Evolutionary conservation across 37 sponge, comb jelly and placozoan genomes (phyloP), one percentile per base, ranked within the genome.

Genomic region (Oscarella lobularis): DNA sequence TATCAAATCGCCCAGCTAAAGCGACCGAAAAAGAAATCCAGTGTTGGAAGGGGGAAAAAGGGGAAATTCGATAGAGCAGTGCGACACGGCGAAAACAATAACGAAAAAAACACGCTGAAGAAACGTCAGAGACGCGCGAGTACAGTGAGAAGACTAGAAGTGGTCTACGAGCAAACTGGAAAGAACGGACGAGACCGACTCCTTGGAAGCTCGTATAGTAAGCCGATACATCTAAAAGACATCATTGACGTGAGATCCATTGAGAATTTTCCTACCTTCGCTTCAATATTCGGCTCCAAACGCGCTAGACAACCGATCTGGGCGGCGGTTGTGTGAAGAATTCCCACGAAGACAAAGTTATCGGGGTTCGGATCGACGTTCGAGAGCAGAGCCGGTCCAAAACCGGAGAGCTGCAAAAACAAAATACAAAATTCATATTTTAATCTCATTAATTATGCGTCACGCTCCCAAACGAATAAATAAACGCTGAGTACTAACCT

Each of bases 281-380:
- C 91, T 9, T 84, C 72, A 14, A 67, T 83, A 75, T 91, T 96
- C 1, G 96, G 96, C 38, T 96, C 96, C 66, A 96, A 81, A 67
- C 96, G 79, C 0, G 91, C 75, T 38, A 96, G 77, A 55, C 87
- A 86, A 2, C 96, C 96, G 33, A 91, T 68, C 6, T 81, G 79
- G 0, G 72, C 70, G 31, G 76, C 33, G 37, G 37, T 77, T 30
- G 90, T 88, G 71, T 84, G 82, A 9, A 96, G 33, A 1, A 96
- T 83, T 0, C 96, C 92, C 33, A 90, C 92, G 6, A 79, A 79
- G 3, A 96, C 92, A 81, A 80, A 84, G 77, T 96, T 96, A 36
- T 83, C 85, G 0, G 74, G 55, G 67, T 89, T 96, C 60, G 96
- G 96, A 39, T 96, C 96, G 36, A 96, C 74, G 2, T 74, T 86